Evolutionary conservation across 2,113 vertebrate genomes (phyloP), one percentile per base, ranked within the genome.

Genomic region (Drymodes brunneopygia): DNA sequence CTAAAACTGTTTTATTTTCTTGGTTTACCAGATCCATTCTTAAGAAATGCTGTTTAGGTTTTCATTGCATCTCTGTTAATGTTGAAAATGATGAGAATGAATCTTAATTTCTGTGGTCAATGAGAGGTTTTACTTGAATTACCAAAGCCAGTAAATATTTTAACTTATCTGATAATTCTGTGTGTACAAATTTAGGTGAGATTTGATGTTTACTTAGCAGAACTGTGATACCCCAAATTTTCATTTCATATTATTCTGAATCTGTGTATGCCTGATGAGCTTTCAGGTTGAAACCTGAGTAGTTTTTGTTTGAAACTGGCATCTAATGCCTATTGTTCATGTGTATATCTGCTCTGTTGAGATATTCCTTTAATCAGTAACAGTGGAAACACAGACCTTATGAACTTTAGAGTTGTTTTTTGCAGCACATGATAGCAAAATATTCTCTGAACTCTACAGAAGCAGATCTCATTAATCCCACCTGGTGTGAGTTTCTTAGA

Each of bases 151-250:
- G 2, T 19, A 33, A 47, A 22, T 1, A 6, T 54, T 84, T 79
- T 36, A 70, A 71, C 4, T 25, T 15, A 67, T 25, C 3, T 51
- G 27, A 16, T 67, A 38, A 21, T 66, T 77, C 11, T 78, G 61
- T 82, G 18, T 51, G 12, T 42, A 36, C 0, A 0, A 86, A 67
- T 72, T 24, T 64, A 65, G 11, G 4, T 78, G 11, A 81, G 47
- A 64, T 50, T 13, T 36, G 11, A 11, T 86, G 11, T 66, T 79
- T 89, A 48, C 24, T 60, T 53, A 65, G 11, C 8, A 65, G 18
- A 80, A 60, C 1, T 0, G 0, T 35, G 62, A 51, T 8, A 20
- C 3, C 17, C 7, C 7, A 1, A 69, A 36, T 47, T 75, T 81
- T 80, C 4, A 38, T 69, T 75, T 14, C 10, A 36, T 72, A 5